Percentiles rank a stretch among this genome's conserved stretches.
Conservation (phyloP, 2,888 invertebrate genomes). For the Dasysyrphus albostriatus region DNA sequence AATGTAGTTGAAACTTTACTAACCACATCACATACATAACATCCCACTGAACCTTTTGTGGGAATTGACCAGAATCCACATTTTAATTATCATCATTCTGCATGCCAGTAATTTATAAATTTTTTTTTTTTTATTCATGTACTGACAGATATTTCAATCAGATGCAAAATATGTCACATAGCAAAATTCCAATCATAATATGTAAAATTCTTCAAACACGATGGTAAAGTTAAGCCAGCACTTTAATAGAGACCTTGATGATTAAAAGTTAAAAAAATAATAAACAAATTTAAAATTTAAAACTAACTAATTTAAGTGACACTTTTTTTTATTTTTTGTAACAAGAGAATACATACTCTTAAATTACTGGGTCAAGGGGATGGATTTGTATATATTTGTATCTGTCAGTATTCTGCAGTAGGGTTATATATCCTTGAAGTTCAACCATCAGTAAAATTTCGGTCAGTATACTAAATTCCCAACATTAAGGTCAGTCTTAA, state of each 20-base stretch:
- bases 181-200: conserved; percentile 12
- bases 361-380: conserved; percentile 25
- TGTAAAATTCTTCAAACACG: neutral
- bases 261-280: neutral
- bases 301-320: conserved; percentile 6
- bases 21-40: neutral
- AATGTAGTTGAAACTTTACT: neutral
- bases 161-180: neutral
- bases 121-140: neutral
- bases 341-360: neutral
- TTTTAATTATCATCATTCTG: neutral
- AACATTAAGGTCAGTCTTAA: conserved; percentile 59
- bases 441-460: conserved; percentile 59
- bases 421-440: conserved; percentile 52
- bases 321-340: neutral
- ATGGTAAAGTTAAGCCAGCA: neutral
- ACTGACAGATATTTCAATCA: neutral
- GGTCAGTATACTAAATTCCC: conserved; percentile 35
- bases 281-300: neutral
- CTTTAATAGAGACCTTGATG: neutral
- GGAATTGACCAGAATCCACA: neutral
- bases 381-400: neutral
- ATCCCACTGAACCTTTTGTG: neutral
- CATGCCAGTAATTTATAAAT: neutral
- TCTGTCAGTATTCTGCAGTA: conserved; percentile 10